These are phyloP conservation scores for Andrena marginata DNA, from an alignment of 2,888 invertebrate genomes.

Conservation along the genomic window DNA sequence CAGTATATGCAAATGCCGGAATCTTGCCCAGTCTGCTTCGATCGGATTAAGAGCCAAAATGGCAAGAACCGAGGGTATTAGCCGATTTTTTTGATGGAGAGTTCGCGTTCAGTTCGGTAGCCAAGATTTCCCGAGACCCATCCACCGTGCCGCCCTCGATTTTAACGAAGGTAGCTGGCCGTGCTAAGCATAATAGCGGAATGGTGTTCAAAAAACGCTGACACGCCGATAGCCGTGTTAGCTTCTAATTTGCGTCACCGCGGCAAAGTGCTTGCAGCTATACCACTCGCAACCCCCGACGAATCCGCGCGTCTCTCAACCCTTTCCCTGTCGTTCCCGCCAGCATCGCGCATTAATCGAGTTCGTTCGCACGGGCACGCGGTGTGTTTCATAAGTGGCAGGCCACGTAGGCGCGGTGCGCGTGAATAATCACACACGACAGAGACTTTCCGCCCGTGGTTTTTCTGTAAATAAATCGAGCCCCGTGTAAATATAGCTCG, in stretches of 20 bases:
- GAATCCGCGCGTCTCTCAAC: not conserved
- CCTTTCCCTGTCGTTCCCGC: conserved; percentile 5
- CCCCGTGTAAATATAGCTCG: not conserved
- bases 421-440: conserved; percentile 2
- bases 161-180: conserved; percentile 31
- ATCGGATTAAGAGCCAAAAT: not conserved
- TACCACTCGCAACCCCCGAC: not conserved
- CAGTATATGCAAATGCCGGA: too few species aligned
- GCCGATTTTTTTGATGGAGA: not conserved
- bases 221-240: conserved; percentile 53
- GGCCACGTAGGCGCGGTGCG: not conserved
- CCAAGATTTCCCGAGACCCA: not conserved
- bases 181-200: conserved; percentile 48
- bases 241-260: conserved; percentile 57
- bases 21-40: too few species aligned
- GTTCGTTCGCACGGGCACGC: conserved; percentile 9
- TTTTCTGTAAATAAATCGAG: conserved; percentile 7
- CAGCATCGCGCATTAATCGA: conserved; percentile 34
- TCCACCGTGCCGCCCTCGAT: conserved; percentile 14
- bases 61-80: not conserved
- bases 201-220: conserved; percentile 50
- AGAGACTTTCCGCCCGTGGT: not conserved
- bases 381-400: conserved; percentile 18
- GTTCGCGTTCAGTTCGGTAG: not conserved
- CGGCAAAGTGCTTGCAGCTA: conserved; percentile 9